Evolutionary conservation across 1,140 invertebrate genomes (phyloP).

Genomic region (Zaprionus inermis): DNA sequence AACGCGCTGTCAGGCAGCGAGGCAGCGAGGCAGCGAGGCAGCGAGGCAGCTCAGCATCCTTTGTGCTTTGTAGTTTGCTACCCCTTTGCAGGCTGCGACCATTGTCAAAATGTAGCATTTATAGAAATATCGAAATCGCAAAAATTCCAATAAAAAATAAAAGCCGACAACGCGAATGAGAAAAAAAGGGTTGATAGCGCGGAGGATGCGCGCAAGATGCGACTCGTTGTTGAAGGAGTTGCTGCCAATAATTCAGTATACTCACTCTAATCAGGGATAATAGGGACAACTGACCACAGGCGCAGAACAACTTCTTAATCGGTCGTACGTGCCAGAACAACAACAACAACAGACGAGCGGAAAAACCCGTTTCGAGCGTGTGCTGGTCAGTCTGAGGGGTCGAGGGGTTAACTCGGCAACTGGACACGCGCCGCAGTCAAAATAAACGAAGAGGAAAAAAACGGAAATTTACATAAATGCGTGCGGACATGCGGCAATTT

Average conservation of each 20-base stretch:
- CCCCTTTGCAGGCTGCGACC: slow-evolving; percentile 65
- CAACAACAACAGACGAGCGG: not conserved
- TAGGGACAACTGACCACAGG: slow-evolving; percentile 39
- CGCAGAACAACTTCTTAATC: slow-evolving; percentile 57
- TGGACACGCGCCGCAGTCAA: slow-evolving; percentile 59
- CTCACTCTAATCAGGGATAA: not conserved
- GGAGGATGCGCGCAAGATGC: slow-evolving; percentile 1
- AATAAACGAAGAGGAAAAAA: slow-evolving; percentile 40
- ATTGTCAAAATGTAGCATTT: slow-evolving; percentile 80
- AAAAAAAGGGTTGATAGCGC: slow-evolving; percentile 65
- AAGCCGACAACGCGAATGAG: slow-evolving; percentile 44
- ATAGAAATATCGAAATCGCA: slow-evolving; percentile 68
- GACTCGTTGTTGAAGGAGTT: not conserved
- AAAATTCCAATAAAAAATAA: slow-evolving; percentile 70
- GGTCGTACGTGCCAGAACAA: slow-evolving; percentile 57
- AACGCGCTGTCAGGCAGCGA: slow-evolving; percentile 57
- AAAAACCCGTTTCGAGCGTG: slow-evolving; percentile 32
- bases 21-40: slow-evolving; percentile 34
- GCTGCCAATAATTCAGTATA: not conserved
- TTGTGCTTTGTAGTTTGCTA: slow-evolving; percentile 54
- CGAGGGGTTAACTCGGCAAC: slow-evolving; percentile 57
- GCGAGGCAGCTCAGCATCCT: slow-evolving; percentile 50
- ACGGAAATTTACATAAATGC: slow-evolving; percentile 41
- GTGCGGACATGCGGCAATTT: slow-evolving; percentile 18
- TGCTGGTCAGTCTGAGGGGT: slow-evolving; percentile 54